phyloP scores from a whole-genome alignment of 1,140 invertebrate genomes.

The Drosophila ficusphila region DNA sequence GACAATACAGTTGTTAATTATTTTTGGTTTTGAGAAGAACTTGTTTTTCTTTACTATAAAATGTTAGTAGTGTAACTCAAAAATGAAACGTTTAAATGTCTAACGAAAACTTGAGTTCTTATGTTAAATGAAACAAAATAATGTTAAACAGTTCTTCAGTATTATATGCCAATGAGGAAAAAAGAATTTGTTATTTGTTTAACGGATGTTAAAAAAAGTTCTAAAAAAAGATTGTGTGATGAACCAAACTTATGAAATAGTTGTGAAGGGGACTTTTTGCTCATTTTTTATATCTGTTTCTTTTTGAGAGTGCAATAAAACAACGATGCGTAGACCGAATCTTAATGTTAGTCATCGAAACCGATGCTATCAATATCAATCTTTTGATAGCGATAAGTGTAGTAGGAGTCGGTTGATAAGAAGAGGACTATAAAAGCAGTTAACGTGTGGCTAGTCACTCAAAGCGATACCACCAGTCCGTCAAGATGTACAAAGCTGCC shows the following conservation, averaged over 20 bases:
- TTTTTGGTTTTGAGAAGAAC: no score
- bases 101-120: no score
- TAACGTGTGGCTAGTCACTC: not conserved
- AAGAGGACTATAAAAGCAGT: slow-evolving; percentile 33
- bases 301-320: slow-evolving; percentile 24
- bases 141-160: no score
- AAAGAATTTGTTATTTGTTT: no score
- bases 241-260: slow-evolving; percentile 19
- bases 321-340: slow-evolving; percentile 3
- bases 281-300: not conserved
- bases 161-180: no score
- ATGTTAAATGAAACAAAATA: no score
- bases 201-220: no score
- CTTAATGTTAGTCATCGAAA: slow-evolving; percentile 30
- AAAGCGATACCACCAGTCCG: slow-evolving; percentile 1
- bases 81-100: no score
- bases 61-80: no score
- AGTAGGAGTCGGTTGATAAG: slow-evolving; percentile 24
- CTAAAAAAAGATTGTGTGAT: not conserved
- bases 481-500: slow-evolving; percentile 33
- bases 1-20: no score
- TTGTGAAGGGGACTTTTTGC: slow-evolving; percentile 10
- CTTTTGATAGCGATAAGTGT: slow-evolving; percentile 28
- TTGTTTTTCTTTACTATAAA: no score
- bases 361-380: slow-evolving; percentile 28